phyloP scores from a whole-genome alignment of 2,888 invertebrate species.

The Cotesia congregata region DNA sequence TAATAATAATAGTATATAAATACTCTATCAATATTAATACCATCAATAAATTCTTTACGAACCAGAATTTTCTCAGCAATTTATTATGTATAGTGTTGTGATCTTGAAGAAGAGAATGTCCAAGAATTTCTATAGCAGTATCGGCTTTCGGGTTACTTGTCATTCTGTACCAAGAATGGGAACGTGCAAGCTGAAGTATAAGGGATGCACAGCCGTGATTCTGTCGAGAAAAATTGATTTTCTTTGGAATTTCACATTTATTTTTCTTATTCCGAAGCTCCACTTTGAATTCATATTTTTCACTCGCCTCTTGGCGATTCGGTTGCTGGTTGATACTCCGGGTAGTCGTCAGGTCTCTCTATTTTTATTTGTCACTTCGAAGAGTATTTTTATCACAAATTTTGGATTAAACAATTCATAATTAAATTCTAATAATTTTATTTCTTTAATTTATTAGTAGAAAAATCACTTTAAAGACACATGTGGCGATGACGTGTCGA shows the following conservation, averaged over 20 bases:
- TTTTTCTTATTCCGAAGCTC: neutral
- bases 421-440: too few species aligned
- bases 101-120: constrained; percentile 17
- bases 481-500: neutral
- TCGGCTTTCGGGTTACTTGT: constrained; percentile 12
- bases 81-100: constrained; percentile 4
- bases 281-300: neutral
- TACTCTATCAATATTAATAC: too few species aligned
- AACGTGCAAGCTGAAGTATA: neutral
- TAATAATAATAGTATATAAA: too few species aligned
- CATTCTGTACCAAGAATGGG: constrained; percentile 4
- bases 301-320: neutral
- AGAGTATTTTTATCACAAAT: neutral
- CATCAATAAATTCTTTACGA: neutral
- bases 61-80: neutral
- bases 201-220: neutral
- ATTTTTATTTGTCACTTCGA: neutral
- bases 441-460: neutral
- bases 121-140: constrained; percentile 16
- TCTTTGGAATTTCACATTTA: constrained; percentile 33
- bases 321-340: neutral
- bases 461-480: neutral
- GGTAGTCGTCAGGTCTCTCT: neutral
- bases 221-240: constrained; percentile 39
- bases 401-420: neutral